Base-by-base conservation (phyloP, 2,113 vertebrate species). In the Platysternon megacephalum region DNA sequence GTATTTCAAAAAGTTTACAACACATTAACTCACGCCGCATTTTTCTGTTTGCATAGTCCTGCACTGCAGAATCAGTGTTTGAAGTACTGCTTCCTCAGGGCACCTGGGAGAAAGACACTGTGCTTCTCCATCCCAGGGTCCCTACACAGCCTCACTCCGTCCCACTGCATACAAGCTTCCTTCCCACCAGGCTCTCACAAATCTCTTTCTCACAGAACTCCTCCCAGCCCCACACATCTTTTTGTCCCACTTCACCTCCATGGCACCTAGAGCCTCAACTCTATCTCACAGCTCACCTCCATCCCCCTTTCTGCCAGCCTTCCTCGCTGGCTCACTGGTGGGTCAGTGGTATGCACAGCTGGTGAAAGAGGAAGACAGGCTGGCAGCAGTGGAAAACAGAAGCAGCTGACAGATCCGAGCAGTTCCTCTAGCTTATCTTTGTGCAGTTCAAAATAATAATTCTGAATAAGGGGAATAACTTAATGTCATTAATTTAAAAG, bases 311-410 rank as follows among this genome's bases (percentile, higher is more conserved):
- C 28, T 65, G 61, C 42, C 51, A 81, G 17, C 7, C 7, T 65
- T 68, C 22, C 10, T 55, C 22, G 82, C 14, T 65, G 4, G 13
- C 56, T 82, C 52, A 0, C 0, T 32, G 14, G 39, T 68, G 29
- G 12, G 39, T 3, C 22, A 6, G 9, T 2, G 16, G 5, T 0
- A 0, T 44, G 52, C 61, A 74, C 48, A 35, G 14, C 14, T 11
- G 46, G 16, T 21, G 4, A 53, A 53, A 35, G 28, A 44, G 22
- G 19, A 95, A n/a, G 21, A 24, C 16, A 44, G n/a, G 46, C 28
- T 44, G 2, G 0, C 44, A 42, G 80, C 0, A 1, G 29, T 22
- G 2, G 2, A 0, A 79, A 1, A 8, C 8, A 12, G 2, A 79
- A 76, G 48, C 51, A 85, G 82, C 11, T 1, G 1, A 80, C 19